Evolutionary conservation across 2,113 vertebrate genomes (phyloP).

Genomic region (Labeo rohita): DNA sequence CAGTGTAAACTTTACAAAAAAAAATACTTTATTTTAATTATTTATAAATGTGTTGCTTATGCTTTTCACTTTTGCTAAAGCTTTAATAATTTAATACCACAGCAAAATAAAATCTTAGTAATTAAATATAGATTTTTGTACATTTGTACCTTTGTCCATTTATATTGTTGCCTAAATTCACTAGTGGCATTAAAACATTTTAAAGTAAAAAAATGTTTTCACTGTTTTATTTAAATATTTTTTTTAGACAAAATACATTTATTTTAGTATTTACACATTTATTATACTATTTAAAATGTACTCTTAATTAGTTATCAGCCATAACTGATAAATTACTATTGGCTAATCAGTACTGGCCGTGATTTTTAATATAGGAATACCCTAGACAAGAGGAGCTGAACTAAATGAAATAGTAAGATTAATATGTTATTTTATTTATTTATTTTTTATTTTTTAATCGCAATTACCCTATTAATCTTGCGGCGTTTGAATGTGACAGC

Average conservation of each 20-base stretch:
- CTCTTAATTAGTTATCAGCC: not conserved
- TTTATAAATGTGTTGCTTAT: not conserved
- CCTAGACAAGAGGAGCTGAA: not conserved
- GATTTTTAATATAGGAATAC: not conserved
- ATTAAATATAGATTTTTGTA: not conserved
- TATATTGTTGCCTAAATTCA: not conserved
- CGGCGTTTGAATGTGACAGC: conserved; percentile 65
- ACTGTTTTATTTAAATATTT: no score
- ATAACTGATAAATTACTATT: not conserved
- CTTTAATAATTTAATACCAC: not conserved
- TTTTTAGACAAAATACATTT: no score
- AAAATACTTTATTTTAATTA: no score
- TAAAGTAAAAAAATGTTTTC: not conserved
- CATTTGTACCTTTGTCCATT: not conserved
- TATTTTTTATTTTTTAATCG: not conserved
- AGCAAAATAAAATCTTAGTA: not conserved
- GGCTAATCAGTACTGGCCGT: not conserved
- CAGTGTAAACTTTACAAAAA: not conserved
- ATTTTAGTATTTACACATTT: not conserved
- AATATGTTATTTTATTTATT: not conserved
- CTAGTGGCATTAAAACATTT: not conserved
- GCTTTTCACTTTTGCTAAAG: not conserved
- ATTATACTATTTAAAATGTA: not conserved
- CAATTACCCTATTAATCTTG: conserved; percentile 69
- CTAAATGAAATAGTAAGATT: not conserved